These are phyloP conservation scores for Coracias cyanogaster DNA, from an alignment of 2,797 vertebrate genomes.

Conservation along the genomic window DNA sequence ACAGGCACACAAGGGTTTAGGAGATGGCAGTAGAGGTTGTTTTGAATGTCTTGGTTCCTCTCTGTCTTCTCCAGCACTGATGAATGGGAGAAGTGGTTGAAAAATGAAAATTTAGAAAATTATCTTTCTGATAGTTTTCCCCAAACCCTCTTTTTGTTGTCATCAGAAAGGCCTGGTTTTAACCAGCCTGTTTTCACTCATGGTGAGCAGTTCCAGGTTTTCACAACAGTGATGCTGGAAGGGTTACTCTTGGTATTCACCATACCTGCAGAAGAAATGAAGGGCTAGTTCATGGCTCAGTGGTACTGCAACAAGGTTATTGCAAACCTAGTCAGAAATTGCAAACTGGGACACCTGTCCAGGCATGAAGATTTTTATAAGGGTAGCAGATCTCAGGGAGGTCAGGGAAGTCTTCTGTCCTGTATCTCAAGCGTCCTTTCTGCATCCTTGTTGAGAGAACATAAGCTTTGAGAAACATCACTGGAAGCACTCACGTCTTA, in stretches of 20 bases:
- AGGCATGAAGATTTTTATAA: neutral
- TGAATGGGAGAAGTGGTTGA: neutral
- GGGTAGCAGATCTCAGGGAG: neutral
- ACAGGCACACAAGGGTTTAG: neutral
- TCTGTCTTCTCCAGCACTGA: neutral
- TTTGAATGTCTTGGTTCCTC: neutral
- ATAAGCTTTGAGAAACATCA: neutral
- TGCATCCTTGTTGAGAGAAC: neutral
- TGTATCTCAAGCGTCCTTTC: accelerated
- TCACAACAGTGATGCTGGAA: neutral
- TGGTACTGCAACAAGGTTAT: neutral
- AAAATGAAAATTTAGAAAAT: neutral
- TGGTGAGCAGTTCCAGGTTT: neutral
- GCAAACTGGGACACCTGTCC: neutral
- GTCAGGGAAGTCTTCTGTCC: neutral
- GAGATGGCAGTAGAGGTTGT: neutral
- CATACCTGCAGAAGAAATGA: neutral
- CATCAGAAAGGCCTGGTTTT: neutral
- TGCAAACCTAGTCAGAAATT: neutral
- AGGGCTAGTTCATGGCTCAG: neutral
- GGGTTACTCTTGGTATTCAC: neutral
- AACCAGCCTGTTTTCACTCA: neutral
- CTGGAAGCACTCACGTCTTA: neutral
- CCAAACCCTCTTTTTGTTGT: neutral
- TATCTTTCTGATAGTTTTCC: neutral